A percentile compares a stretch with the other conserved stretches of the same genome.
Conservation (phyloP, 2,797 vertebrate genomes). For the Amniataba percoides region DNA sequence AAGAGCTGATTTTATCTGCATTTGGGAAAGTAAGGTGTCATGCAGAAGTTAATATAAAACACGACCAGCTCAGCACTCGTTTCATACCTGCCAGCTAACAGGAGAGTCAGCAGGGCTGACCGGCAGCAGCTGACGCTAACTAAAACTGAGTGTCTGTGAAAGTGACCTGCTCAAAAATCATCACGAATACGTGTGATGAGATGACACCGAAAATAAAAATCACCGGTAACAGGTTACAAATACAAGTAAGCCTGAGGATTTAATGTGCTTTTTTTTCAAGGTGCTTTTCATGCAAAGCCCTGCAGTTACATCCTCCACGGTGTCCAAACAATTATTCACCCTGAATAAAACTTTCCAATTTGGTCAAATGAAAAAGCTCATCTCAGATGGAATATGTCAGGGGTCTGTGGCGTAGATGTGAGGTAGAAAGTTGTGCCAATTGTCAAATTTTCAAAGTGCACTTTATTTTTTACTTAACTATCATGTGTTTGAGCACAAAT, state of each 20-base stretch:
- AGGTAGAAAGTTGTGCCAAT: too few relatives aligned
- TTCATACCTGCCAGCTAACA: constrained; percentile 5
- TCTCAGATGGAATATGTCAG: too few relatives aligned
- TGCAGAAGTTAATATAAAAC: neutral
- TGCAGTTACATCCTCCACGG: too few relatives aligned
- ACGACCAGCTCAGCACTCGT: constrained; percentile 13
- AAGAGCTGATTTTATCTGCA: neutral
- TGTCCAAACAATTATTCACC: too few relatives aligned
- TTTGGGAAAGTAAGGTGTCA: constrained; percentile 17
- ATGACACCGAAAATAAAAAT: constrained; percentile 12
- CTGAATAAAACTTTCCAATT: too few relatives aligned
- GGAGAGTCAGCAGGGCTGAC: constrained; percentile 4
- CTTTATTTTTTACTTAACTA: too few relatives aligned
- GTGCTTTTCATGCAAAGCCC: too few relatives aligned
- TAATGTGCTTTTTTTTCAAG: neutral
- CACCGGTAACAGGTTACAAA: neutral
- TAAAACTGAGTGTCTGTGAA: neutral
- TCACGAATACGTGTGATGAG: constrained; percentile 14
- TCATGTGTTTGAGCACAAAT: too few relatives aligned
- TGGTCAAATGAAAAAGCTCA: too few relatives aligned
- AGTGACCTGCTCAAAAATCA: constrained; percentile 18
- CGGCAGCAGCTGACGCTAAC: constrained; percentile 25
- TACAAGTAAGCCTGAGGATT: neutral
- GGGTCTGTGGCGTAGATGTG: too few relatives aligned
- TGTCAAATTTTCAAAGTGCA: too few relatives aligned